These are phyloP conservation scores for Gymnothorax javanicus DNA, from an alignment of 2,797 vertebrate species.

Conservation along the genomic window DNA sequence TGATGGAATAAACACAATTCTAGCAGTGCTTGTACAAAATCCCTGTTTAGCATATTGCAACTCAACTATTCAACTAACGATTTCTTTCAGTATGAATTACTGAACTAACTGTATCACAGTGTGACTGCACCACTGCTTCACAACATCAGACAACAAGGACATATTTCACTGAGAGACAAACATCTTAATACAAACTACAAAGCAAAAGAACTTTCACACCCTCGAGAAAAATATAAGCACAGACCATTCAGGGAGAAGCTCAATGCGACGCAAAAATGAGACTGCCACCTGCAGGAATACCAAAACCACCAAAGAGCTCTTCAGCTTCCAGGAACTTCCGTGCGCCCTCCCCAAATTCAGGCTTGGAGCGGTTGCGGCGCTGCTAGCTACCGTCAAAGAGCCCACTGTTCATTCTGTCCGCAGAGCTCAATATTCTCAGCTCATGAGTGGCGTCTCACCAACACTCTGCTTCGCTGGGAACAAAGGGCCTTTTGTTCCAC, in stretches of 20 bases:
- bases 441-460: conserved; percentile 26
- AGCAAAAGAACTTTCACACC: background rate
- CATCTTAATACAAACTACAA: background rate
- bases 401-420: conserved; percentile 19
- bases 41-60: too few species aligned
- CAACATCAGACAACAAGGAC: background rate
- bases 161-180: background rate
- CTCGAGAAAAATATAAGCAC: background rate
- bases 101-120: background rate
- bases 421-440: conserved; percentile 21
- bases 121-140: background rate
- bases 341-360: background rate
- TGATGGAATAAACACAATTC: too few species aligned
- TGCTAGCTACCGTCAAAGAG: conserved; percentile 19
- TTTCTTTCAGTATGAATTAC: background rate
- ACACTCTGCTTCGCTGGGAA: conserved; percentile 21
- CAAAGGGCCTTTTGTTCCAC: conserved; percentile 37
- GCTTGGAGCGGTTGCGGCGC: conserved; percentile 9
- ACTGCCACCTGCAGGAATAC: conserved; percentile 11
- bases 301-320: conserved; percentile 1
- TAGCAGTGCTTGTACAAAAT: too few species aligned
- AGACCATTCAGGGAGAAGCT: background rate
- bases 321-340: background rate
- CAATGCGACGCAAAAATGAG: background rate
- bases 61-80: too few species aligned